Conservation (phyloP, 1,140 invertebrate species). For the Halictus rubicundus region DNA sequence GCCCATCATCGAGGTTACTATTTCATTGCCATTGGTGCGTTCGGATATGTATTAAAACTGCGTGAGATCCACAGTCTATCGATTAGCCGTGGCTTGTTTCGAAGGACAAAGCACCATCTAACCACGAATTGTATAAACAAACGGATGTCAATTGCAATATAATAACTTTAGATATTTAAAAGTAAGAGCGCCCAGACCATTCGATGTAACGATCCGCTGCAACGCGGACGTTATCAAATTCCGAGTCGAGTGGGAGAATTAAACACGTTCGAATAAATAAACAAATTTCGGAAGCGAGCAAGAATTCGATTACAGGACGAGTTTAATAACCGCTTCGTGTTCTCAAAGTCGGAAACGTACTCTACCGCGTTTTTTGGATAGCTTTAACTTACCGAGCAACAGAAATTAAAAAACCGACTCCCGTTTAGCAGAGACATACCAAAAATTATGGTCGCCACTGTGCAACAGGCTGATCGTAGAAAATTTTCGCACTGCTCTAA, state of each 20-base stretch:
- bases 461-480: too few relatives aligned
- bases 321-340: slow-evolving; percentile 18
- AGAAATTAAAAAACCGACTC: background rate
- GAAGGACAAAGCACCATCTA: slow-evolving; percentile 24
- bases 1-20: too few relatives aligned
- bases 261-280: background rate
- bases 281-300: background rate
- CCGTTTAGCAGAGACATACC: background rate
- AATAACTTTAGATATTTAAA: slow-evolving; percentile 54
- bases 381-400: background rate
- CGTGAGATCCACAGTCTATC: too few relatives aligned
- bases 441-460: too few relatives aligned
- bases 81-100: slow-evolving; percentile 19
- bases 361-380: background rate
- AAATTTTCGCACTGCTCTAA: too few relatives aligned
- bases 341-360: slow-evolving; percentile 9
- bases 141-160: slow-evolving; percentile 77
- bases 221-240: slow-evolving; percentile 21
- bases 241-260: background rate
- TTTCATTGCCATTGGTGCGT: too few relatives aligned
- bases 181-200: background rate
- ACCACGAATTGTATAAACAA: slow-evolving; percentile 68
- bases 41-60: too few relatives aligned
- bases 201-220: background rate
- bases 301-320: background rate